phyloP scores from a whole-genome alignment of 2,888 invertebrate genomes.

The Camptogramma bilineatum region DNA sequence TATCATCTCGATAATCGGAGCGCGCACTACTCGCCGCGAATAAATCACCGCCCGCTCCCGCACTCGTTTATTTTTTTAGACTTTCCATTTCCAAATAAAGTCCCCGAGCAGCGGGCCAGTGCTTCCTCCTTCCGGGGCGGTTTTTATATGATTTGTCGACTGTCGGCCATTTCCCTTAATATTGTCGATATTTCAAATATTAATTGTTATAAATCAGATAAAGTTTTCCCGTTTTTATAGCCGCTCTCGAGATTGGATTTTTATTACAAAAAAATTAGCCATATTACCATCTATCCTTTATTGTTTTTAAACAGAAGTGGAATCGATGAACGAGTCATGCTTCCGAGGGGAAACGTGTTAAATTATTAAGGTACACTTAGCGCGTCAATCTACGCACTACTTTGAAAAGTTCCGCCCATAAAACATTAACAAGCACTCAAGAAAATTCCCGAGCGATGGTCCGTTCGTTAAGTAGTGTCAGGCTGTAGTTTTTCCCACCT shows the following conservation, averaged over 20 bases:
- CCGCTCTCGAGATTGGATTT: constrained; percentile 73
- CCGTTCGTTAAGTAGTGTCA: constrained; percentile 84
- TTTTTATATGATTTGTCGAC: constrained; percentile 84
- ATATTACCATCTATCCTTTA: constrained; percentile 52
- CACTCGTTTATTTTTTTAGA: constrained; percentile 84
- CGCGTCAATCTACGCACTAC: constrained; percentile 81
- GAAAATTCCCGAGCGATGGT: constrained; percentile 79
- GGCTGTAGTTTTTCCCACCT: constrained; percentile 85
- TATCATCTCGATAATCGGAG: constrained; percentile 84
- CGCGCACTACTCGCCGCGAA: constrained; percentile 74
- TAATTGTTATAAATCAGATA: constrained; percentile 84
- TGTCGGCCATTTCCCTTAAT: constrained; percentile 83
- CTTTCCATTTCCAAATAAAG: constrained; percentile 85
- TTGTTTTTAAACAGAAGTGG: constrained; percentile 57
- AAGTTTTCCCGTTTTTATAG: constrained; percentile 74
- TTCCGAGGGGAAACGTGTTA: constrained; percentile 74
- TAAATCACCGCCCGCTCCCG: constrained; percentile 69
- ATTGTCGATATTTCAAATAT: constrained; percentile 85
- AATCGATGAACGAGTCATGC: constrained; percentile 65
- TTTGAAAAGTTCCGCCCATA: constrained; percentile 84
- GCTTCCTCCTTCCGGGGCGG: constrained; percentile 85
- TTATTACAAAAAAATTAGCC: constrained; percentile 71
- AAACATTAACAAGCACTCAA: constrained; percentile 86
- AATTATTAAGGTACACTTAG: constrained; percentile 84
- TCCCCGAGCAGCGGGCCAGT: constrained; percentile 82